Evolutionary conservation across 2,113 vertebrate species (phyloP).

Genomic region (Salvelinus namaycush): DNA sequence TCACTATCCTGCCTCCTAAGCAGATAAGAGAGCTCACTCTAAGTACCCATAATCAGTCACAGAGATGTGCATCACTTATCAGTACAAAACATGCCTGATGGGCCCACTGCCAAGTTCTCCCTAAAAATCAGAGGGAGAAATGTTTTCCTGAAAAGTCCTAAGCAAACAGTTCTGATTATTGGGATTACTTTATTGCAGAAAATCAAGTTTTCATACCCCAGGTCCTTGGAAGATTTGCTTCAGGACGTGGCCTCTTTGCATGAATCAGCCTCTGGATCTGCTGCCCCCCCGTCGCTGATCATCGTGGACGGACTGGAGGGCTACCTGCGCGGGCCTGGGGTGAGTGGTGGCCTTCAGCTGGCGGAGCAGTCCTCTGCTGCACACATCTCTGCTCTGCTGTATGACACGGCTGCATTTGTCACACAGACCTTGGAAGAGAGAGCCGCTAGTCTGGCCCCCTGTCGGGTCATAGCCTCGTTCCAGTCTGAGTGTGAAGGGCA

Average conservation of each 20-base stretch:
- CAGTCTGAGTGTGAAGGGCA: conserved; percentile 36
- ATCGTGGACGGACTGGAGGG: conserved; percentile 70
- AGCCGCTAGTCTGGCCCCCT: conserved; percentile 31
- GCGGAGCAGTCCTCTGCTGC: conserved; percentile 52
- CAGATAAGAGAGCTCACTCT: too few species aligned
- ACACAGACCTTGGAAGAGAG: conserved; percentile 40
- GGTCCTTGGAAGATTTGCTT: conserved; percentile 66
- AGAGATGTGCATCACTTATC: too few species aligned
- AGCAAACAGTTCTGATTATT: not conserved
- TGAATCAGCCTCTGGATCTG: conserved; percentile 42
- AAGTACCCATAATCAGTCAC: too few species aligned
- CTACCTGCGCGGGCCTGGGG: conserved; percentile 43
- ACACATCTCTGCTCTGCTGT: conserved; percentile 66
- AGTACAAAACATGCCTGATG: too few species aligned
- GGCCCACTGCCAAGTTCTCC: too few species aligned
- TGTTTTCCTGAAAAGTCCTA: too few species aligned
- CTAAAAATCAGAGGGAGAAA: too few species aligned
- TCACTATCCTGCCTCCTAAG: too few species aligned
- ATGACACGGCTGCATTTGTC: conserved; percentile 71
- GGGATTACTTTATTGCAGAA: conserved; percentile 52
- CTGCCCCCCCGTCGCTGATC: conserved; percentile 61
- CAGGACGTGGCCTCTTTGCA: conserved; percentile 72
- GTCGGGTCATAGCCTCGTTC: conserved; percentile 68
- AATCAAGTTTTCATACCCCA: conserved; percentile 73
- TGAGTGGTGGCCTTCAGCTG: conserved; percentile 26